Evolutionary conservation across 2,113 vertebrate species (phyloP).

Genomic region (Sisor rabdophorus): DNA sequence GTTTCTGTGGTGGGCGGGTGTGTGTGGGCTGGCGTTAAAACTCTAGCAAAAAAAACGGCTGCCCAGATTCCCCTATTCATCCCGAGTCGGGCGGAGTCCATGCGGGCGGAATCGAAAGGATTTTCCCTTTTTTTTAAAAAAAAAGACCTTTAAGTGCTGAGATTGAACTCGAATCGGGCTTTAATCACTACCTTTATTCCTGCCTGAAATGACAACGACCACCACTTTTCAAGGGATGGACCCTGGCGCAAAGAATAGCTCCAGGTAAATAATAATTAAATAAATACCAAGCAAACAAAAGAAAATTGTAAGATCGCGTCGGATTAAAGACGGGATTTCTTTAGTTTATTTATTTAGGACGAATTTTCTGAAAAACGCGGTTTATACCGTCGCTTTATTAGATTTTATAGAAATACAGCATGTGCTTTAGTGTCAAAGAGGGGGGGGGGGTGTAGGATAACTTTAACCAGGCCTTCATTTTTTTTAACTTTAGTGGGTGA

Average conservation of each 20-base stretch:
- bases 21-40: slow-evolving; percentile 59
- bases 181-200: background rate
- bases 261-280: slow-evolving; percentile 76
- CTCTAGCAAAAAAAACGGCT: slow-evolving; percentile 50
- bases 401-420: background rate
- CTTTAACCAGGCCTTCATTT: background rate
- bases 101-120: slow-evolving; percentile 46
- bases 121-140: too few species aligned
- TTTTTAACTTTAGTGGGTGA: background rate
- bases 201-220: slow-evolving; percentile 85
- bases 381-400: background rate
- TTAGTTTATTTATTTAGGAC: background rate
- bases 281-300: slow-evolving; percentile 74
- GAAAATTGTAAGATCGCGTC: slow-evolving; percentile 59
- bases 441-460: background rate
- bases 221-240: slow-evolving; percentile 90
- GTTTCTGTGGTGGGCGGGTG: slow-evolving; percentile 53
- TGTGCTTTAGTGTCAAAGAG: background rate
- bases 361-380: background rate
- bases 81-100: slow-evolving; percentile 70
- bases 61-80: slow-evolving; percentile 45
- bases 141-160: slow-evolving; percentile 23
- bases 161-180: background rate
- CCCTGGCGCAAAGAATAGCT: slow-evolving; percentile 88
- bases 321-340: background rate